Evolutionary conservation across 2,797 vertebrate genomes (phyloP).

Genomic region (Echeneis naucrates): DNA sequence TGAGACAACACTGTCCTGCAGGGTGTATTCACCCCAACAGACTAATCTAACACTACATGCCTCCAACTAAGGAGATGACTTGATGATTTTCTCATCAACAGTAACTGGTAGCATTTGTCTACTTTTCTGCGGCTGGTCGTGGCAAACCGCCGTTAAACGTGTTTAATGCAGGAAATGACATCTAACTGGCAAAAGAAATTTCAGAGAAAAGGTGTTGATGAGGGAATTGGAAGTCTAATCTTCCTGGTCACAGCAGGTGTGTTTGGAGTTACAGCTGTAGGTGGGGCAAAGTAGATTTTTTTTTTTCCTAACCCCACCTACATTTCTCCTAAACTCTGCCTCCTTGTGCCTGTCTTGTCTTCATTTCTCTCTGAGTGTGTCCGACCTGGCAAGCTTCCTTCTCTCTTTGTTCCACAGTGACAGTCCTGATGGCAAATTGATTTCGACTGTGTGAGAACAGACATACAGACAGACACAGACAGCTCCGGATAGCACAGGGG

Average conservation of each 20-base stretch:
- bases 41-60: conserved; percentile 59
- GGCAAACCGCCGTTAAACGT: conserved; percentile 7
- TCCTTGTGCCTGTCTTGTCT: conserved; percentile 81
- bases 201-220: conserved; percentile 63
- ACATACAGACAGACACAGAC: conserved; percentile 90
- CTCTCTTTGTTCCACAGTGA: conserved; percentile 96
- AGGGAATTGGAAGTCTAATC: conserved; percentile 74
- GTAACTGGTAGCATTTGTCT: conserved; percentile 18
- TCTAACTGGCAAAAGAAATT: background rate
- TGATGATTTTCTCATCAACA: conserved; percentile 76
- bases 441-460: conserved; percentile 99
- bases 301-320: conserved; percentile 56
- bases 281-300: conserved; percentile 48
- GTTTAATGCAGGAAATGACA: background rate
- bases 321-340: conserved; percentile 65
- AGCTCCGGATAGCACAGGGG: conserved; percentile 90
- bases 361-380: conserved; percentile 86
- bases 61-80: conserved; percentile 74
- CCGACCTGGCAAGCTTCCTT: conserved; percentile 91
- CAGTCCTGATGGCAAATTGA: conserved; percentile 99
- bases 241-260: conserved; percentile 67
- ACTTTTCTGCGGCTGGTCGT: background rate
- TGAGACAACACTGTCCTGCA: conserved; percentile 56
- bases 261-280: conserved; percentile 71
- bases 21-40: conserved; percentile 71